These are phyloP conservation scores for Synanthedon formicaeformis DNA, from an alignment of 2,888 invertebrate genomes.

Conservation along the genomic window DNA sequence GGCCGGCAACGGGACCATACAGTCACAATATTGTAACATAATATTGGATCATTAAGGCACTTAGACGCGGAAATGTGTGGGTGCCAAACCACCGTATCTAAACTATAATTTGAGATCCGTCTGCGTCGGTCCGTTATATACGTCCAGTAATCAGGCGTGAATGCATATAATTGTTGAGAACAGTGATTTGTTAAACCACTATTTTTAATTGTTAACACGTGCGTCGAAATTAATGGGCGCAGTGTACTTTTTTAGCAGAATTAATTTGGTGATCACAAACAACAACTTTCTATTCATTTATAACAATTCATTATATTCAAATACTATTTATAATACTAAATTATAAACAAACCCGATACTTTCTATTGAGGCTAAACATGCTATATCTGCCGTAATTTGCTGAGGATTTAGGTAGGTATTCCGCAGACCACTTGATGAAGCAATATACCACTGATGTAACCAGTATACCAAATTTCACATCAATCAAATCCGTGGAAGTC, in stretches of 20 bases:
- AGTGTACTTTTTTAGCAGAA: conserved; percentile 22
- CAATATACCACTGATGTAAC: too few species aligned
- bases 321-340: too few species aligned
- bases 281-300: conserved; percentile 43
- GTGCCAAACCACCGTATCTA: conserved; percentile 66
- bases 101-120: conserved; percentile 65
- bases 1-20: conserved; percentile 33
- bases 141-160: conserved; percentile 47
- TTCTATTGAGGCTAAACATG: too few species aligned
- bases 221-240: conserved; percentile 33
- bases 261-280: conserved; percentile 29
- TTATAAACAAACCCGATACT: too few species aligned
- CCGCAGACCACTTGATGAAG: too few species aligned
- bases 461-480: too few species aligned
- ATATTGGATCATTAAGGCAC: conserved; percentile 61
- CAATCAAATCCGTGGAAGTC: too few species aligned
- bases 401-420: too few species aligned
- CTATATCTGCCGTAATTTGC: too few species aligned
- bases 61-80: conserved; percentile 66
- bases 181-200: conserved; percentile 54
- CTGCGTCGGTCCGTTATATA: conserved; percentile 42
- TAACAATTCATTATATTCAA: too few species aligned
- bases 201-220: conserved; percentile 63
- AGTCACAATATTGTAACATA: conserved; percentile 59
- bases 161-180: conserved; percentile 51